These are phyloP conservation scores for Artemisiospiza belli DNA, from an alignment of 2,113 vertebrate species.

Conservation along the genomic window DNA sequence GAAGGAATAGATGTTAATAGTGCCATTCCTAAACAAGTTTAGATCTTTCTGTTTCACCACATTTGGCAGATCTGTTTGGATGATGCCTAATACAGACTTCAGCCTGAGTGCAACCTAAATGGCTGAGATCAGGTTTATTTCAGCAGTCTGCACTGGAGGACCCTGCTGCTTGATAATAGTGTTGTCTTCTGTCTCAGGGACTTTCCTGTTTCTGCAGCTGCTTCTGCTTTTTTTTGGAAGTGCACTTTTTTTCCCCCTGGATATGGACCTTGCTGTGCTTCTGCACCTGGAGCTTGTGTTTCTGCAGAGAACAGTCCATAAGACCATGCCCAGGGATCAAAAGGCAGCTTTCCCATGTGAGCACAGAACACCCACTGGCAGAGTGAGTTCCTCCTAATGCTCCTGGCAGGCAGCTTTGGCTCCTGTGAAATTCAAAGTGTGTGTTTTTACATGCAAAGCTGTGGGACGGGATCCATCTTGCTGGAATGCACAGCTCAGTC, in stretches of 20 bases:
- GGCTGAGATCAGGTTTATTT: not conserved
- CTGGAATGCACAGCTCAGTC: rapidly evolving
- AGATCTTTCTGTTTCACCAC: not conserved
- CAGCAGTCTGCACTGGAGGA: not conserved
- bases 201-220: not conserved
- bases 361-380: not conserved
- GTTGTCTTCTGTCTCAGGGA: not conserved
- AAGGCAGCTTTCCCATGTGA: not conserved
- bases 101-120: not conserved
- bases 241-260: not conserved
- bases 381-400: not conserved
- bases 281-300: not conserved
- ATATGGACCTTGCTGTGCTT: not conserved
- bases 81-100: not conserved
- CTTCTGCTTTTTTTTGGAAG: not conserved
- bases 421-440: not conserved
- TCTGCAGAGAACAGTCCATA: not conserved
- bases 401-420: not conserved
- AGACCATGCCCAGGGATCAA: not conserved
- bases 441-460: not conserved
- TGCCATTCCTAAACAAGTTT: not conserved
- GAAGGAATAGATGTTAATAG: not conserved
- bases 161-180: not conserved
- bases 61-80: not conserved
- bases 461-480: not conserved